Evolutionary conservation across 2,888 invertebrate genomes (phyloP), one percentile per base, ranked within the genome.

Genomic region (Keiferia lycopersicella): DNA sequence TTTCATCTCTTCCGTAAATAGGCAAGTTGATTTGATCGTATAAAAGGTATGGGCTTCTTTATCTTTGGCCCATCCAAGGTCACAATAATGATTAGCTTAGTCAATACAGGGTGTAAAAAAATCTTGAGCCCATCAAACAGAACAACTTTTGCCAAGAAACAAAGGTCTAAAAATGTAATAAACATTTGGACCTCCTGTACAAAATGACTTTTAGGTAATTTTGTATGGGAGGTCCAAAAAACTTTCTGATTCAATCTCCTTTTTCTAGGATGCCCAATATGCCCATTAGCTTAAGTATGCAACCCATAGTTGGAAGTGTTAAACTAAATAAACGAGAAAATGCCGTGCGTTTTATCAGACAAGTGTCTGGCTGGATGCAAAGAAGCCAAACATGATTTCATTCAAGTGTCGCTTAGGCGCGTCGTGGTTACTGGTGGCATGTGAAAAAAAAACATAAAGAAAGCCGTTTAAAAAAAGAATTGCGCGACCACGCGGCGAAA

Each of bases 381-480:
- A 59, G 58, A 20, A 39, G 58, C 58, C 38, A 59, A 59, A 59
- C 58, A 39, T 45, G 60, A 22, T 45, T 60, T 60, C 60, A 60
- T 60, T 60, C 60, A 60, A 60, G 60, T 60, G 59, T 59, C 59
- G 41, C 26, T 8, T 50, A 30, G 50, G 34, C 34, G 39, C 20
- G 12, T 38, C 48, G 61, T 16, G 50, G 48, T 50, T 50, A 20
- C 48, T 11, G 18, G 26, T 26, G 2, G 6, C 26, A 58, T 22
- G 20, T 14, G 18, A 16, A 34, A 14, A 20, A 59, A 60, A 66
- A 66, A 58, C 16, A 41, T 26, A 57, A 66, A 45, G 63, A 65
- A 67, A 60, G 65, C 64, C 65, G 65, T 66, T 60, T 62, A 64
- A 64, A 68, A 63, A 67, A 67, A 64, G 64, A 65, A 68, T 66